Percentiles rank a stretch among this genome's conserved stretches.
phyloP scores from a whole-genome alignment of 1,140 invertebrate species.

The Leptinotarsa undecemlineata region DNA sequence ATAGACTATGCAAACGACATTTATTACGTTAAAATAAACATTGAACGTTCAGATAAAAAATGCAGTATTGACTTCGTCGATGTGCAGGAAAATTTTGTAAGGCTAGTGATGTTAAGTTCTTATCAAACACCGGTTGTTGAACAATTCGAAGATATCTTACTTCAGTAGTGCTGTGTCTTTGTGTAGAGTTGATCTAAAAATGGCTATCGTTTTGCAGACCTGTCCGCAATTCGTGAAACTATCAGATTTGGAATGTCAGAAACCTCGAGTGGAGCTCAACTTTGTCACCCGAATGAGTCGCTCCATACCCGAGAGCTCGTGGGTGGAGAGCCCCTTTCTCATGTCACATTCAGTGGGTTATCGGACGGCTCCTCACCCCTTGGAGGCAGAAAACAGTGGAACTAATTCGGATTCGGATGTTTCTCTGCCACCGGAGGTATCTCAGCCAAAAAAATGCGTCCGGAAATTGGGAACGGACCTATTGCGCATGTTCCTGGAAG shows the following conservation, averaged over 20 bases:
- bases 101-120: neutral
- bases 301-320: conserved; percentile 65
- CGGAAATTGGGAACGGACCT: conserved; percentile 79
- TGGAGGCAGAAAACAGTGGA: conserved; percentile 46
- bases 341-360: conserved; percentile 62
- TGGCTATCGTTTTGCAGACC: conserved; percentile 34
- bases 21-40: neutral
- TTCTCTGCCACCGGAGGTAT: conserved; percentile 29
- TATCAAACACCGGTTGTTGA: neutral
- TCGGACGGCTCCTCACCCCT: conserved; percentile 52
- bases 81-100: neutral
- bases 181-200: neutral
- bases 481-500: conserved; percentile 85
- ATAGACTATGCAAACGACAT: neutral
- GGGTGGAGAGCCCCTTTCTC: conserved; percentile 66
- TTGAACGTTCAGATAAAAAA: neutral
- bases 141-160: neutral
- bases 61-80: neutral
- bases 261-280: conserved; percentile 46
- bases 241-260: conserved; percentile 52
- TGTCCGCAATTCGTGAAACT: conserved; percentile 50
- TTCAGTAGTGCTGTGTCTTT: neutral
- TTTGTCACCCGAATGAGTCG: conserved; percentile 50
- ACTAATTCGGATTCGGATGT: conserved; percentile 34
- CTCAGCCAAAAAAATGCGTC: conserved; percentile 55